A percentile compares a stretch with the other conserved stretches of the same genome.
These are phyloP conservation scores for Phasianus colchicus DNA, from an alignment of 2,113 vertebrate genomes.

Conservation along the genomic window DNA sequence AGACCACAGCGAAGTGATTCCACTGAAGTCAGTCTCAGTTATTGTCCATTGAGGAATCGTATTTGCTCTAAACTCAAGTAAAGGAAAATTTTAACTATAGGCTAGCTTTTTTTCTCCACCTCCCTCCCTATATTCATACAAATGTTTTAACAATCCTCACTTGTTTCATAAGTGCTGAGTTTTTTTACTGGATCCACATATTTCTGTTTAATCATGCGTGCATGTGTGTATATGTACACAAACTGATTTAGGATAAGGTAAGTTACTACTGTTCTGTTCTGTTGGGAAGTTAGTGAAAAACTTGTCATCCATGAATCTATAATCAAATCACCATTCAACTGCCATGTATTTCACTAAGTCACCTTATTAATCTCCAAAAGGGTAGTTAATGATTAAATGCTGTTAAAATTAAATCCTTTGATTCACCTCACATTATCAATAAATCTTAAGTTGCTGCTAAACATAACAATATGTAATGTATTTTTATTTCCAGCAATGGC, in stretches of 20 bases:
- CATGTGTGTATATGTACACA: too few relatives aligned
- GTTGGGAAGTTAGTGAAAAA: neutral
- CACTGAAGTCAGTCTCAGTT: too few relatives aligned
- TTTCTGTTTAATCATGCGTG: too few relatives aligned
- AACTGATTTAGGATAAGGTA: neutral
- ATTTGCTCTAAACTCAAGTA: too few relatives aligned
- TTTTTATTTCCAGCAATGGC: neutral
- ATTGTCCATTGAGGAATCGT: too few relatives aligned
- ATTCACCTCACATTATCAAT: neutral
- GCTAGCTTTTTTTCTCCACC: too few relatives aligned
- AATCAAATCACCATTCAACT: neutral
- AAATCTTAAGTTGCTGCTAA: neutral
- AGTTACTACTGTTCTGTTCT: neutral
- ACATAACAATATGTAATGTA: neutral
- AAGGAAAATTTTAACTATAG: too few relatives aligned
- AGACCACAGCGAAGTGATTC: too few relatives aligned
- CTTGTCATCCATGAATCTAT: neutral
- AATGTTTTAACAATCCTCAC: too few relatives aligned
- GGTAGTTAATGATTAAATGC: neutral
- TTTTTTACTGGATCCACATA: too few relatives aligned
- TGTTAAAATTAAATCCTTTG: neutral
- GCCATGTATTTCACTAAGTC: neutral
- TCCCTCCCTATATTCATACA: too few relatives aligned
- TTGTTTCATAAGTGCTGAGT: too few relatives aligned
- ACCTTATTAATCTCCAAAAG: neutral